Evolutionary conservation across 2,113 vertebrate genomes (phyloP).

Genomic region (Amblyopsis rosae): DNA sequence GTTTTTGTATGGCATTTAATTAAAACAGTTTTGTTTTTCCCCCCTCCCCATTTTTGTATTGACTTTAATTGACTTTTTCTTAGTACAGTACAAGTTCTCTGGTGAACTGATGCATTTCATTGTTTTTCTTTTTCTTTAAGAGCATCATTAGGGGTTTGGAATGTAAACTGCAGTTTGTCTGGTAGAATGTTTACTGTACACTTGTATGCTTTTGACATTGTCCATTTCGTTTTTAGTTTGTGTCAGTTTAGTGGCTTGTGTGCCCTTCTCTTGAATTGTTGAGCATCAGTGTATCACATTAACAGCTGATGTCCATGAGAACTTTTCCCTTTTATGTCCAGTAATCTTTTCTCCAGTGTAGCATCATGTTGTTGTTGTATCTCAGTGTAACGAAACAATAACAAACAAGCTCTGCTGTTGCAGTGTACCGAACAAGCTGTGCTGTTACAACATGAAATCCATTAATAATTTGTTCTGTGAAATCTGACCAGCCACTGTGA

Average conservation of each 20-base stretch:
- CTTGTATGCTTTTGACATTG: neutral
- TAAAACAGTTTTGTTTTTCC: neutral
- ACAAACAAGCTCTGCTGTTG: constrained; percentile 38
- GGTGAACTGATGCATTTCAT: neutral
- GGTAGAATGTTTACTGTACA: neutral
- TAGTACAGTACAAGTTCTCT: too few relatives aligned
- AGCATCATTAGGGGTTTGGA: neutral
- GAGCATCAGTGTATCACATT: neutral
- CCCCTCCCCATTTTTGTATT: too few relatives aligned
- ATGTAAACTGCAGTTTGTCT: neutral
- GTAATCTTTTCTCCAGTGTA: neutral
- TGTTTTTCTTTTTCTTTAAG: too few relatives aligned
- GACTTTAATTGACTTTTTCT: too few relatives aligned
- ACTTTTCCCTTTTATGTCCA: neutral
- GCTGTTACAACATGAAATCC: constrained; percentile 45
- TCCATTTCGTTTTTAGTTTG: neutral
- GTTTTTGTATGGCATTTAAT: neutral
- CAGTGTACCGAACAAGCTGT: constrained; percentile 30
- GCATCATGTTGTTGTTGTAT: too few relatives aligned
- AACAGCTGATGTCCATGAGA: neutral
- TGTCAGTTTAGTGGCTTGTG: neutral
- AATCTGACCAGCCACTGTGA: constrained; percentile 40
- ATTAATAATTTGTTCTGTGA: constrained; percentile 54
- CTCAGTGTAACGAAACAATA: constrained; percentile 24
- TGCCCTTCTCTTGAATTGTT: neutral